Evolutionary conservation across 2,888 invertebrate species (phyloP).

Genomic region (Ormyrus labotus): DNA sequence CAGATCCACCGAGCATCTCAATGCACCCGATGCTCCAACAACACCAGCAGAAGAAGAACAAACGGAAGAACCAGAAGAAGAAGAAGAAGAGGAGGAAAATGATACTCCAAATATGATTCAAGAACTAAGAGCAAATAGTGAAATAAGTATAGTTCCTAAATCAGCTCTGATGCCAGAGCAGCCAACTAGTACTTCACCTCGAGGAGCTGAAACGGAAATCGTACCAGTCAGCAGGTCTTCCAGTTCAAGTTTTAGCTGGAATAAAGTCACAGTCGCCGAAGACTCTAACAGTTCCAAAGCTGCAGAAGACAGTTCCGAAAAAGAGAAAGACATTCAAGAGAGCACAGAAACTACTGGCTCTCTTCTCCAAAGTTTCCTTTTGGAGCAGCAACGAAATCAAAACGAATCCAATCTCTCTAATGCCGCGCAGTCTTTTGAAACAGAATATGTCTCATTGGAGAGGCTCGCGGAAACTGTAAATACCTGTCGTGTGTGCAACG

Average conservation of each 20-base stretch:
- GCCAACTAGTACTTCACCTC: constrained; percentile 14
- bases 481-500: constrained; percentile 80
- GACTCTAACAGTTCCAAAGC: constrained; percentile 29
- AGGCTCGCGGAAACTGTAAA: constrained; percentile 79
- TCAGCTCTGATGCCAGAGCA: constrained; percentile 55
- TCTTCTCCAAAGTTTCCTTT: constrained; percentile 70
- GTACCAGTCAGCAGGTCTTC: constrained; percentile 32
- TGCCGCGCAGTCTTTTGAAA: constrained; percentile 69
- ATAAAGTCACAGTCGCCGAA: constrained; percentile 47
- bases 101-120: constrained; percentile 33
- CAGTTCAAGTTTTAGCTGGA: constrained; percentile 65
- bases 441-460: constrained; percentile 82
- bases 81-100: constrained; percentile 38
- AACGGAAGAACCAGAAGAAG: constrained; percentile 34
- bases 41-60: constrained; percentile 30
- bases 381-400: constrained; percentile 68
- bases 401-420: constrained; percentile 65
- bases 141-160: constrained; percentile 58
- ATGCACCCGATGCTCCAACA: constrained; percentile 34
- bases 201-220: constrained; percentile 56
- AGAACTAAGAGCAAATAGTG: constrained; percentile 46
- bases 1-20: constrained; percentile 55
- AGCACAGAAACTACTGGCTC: constrained; percentile 65
- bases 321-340: constrained; percentile 58
- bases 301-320: constrained; percentile 24